Evolutionary conservation across 2,888 invertebrate genomes (phyloP).

Genomic region (Molanna angustata): DNA sequence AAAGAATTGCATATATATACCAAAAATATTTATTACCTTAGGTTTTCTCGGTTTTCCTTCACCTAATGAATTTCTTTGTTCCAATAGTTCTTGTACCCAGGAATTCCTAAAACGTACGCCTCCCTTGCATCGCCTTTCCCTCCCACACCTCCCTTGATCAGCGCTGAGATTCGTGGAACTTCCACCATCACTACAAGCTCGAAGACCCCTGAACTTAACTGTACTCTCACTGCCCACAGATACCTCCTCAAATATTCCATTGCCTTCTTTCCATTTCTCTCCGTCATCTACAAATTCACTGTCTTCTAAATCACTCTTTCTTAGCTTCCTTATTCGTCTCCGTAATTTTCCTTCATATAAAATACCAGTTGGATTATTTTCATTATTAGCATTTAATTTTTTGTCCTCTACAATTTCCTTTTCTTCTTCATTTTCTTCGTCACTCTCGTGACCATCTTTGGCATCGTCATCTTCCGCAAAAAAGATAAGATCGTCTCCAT

Average conservation of each 20-base stretch:
- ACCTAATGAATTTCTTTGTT: constrained; percentile 16
- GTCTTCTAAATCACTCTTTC: constrained; percentile 3
- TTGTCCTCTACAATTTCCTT: constrained; percentile 37
- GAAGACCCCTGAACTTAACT: constrained; percentile 16
- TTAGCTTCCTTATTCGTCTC: constrained; percentile 8
- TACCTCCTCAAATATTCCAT: constrained; percentile 17
- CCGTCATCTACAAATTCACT: not conserved
- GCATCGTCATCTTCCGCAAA: constrained; percentile 13
- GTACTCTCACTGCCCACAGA: constrained; percentile 25
- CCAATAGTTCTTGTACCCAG: constrained; percentile 42
- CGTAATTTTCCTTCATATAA: constrained; percentile 19
- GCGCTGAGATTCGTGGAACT: constrained; percentile 28
- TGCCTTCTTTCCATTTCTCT: constrained; percentile 9
- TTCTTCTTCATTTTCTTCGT: constrained; percentile 50
- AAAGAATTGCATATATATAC: no score
- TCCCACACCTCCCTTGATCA: constrained; percentile 39
- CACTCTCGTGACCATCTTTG: constrained; percentile 35
- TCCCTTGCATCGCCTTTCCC: constrained; percentile 39
- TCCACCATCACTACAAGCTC: constrained; percentile 27
- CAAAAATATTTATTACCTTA: no score
- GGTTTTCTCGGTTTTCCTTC: no score
- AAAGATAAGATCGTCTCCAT: constrained; percentile 28
- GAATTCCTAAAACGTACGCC: constrained; percentile 41
- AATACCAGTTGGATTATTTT: constrained; percentile 15
- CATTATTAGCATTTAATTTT: constrained; percentile 34